Evolutionary conservation across 2,888 invertebrate species (phyloP).

Genomic region (Maniola hyperantus): DNA sequence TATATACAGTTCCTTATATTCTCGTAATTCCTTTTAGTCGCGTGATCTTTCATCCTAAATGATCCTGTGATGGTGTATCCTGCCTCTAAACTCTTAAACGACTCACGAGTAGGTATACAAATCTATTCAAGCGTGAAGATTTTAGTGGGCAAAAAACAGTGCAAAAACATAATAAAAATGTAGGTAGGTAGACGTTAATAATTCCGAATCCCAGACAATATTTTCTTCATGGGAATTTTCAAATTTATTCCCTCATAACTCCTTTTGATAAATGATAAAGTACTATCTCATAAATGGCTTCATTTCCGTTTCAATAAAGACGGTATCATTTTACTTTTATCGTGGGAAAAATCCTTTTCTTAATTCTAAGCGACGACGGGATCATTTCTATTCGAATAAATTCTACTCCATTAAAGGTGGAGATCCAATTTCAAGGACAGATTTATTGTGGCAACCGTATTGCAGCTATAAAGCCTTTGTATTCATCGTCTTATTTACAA

Average conservation of each 20-base stretch:
- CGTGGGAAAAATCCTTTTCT: conserved; percentile 18
- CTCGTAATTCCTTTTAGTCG: no score
- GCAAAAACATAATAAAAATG: neutral
- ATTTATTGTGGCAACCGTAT: neutral
- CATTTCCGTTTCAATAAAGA: conserved; percentile 32
- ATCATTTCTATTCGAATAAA: conserved; percentile 27
- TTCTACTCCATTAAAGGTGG: conserved; percentile 16
- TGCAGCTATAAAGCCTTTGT: neutral
- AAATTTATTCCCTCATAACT: conserved; percentile 28
- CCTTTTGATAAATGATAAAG: conserved; percentile 28
- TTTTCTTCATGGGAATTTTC: conserved; percentile 22
- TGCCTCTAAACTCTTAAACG: no score
- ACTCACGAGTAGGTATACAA: neutral
- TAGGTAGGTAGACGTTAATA: neutral
- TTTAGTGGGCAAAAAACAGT: neutral
- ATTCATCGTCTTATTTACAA: neutral
- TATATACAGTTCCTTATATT: no score
- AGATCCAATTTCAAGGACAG: neutral
- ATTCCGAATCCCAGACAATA: conserved; percentile 19
- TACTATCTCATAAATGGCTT: conserved; percentile 27
- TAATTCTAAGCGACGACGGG: conserved; percentile 25
- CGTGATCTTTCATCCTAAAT: no score
- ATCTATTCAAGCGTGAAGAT: neutral
- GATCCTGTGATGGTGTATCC: no score
- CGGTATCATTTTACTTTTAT: conserved; percentile 32